Percentiles rank a stretch among this genome's conserved stretches.
Evolutionary conservation across 2,888 invertebrate genomes (phyloP).

Genomic region (Clostera curtula): DNA sequence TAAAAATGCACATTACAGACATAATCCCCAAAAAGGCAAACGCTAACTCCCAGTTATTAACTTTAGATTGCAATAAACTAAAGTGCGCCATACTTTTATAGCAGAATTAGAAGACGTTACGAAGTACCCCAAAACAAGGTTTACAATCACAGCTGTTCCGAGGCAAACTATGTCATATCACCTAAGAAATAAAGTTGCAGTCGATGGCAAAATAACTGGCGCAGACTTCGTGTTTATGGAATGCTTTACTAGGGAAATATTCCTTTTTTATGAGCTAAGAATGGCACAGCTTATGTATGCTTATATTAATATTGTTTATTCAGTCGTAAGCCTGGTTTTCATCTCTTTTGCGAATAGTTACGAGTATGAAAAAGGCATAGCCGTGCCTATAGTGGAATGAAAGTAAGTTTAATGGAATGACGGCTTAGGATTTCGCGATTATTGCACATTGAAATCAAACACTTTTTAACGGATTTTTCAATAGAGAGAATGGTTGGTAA

Average conservation of each 20-base stretch:
- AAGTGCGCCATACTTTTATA: conserved; percentile 66
- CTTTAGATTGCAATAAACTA: conserved; percentile 68
- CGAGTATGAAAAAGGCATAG: no score
- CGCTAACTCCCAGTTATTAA: conserved; percentile 49
- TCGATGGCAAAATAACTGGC: conserved; percentile 17
- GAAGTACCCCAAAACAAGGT: conserved; percentile 25
- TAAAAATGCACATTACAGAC: conserved; percentile 20
- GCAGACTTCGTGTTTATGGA: conserved; percentile 52
- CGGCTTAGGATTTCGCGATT: no score
- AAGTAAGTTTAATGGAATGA: no score
- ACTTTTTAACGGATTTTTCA: no score
- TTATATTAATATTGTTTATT: conserved; percentile 61
- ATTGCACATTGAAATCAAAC: no score
- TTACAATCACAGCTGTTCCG: conserved; percentile 1
- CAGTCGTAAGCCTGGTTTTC: conserved; percentile 32
- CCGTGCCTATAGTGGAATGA: no score
- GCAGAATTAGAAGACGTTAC: conserved; percentile 58
- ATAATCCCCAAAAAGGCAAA: conserved; percentile 25
- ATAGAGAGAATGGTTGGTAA: no score
- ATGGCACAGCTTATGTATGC: conserved; percentile 60
- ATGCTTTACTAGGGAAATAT: conserved; percentile 66
- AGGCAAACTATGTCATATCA: conserved; percentile 18
- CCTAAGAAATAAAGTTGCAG: conserved; percentile 13
- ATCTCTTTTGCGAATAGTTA: conserved; percentile 21
- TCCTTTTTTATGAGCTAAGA: conserved; percentile 68